Evolutionary conservation across 1,140 invertebrate species (phyloP), one percentile per base, ranked within the genome.

Genomic region (Meloidogyne hapla): DNA sequence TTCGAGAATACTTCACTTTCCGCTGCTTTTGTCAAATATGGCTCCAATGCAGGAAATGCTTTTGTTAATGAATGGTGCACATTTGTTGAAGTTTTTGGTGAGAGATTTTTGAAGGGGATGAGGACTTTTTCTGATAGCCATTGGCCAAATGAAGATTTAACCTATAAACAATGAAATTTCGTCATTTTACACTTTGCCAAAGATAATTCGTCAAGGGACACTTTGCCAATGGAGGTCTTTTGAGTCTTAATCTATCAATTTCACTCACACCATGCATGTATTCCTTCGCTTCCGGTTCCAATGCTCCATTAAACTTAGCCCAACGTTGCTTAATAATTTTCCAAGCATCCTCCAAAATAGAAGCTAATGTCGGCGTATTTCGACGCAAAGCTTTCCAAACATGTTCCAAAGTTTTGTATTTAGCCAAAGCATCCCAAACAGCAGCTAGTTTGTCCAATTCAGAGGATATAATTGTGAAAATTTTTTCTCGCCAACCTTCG

Each of bases 281-380:
- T 28, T 70, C 45, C 69, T 70, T 70, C 1, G 69, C 23, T 61
- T 70, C 69, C 3, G 45, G 45, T 15, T 70, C 40, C 23, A 70
- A 61, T 61, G 6, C 26, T 9, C 9, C 33, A 28, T 70, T 48
- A 61, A 70, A 70, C n/a, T 21, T 42, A 15, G 13, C 40, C 69
- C 69, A 70, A 2, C 69, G 28, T 21, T 5, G 18, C 61, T 42
- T 21, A 61, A 70, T 2, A 8, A 56, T 45, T 5, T 25, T 61
- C 69, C 69, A 70, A 21, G 69, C 69, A 28, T 70, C 33, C n/a
- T 70, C 69, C 23, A 70, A 61, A 45, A 70, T 38, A 28, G 45
- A 45, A 42, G 69, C 38, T 8, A 61, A 28, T 21, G 25, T 42
- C 0, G 69, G 69, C 4, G 69, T 28, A 45, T 70, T 70, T 21